These are phyloP conservation scores for Lagodon rhomboides DNA, from an alignment of 2,797 vertebrate genomes.

Conservation along the genomic window DNA sequence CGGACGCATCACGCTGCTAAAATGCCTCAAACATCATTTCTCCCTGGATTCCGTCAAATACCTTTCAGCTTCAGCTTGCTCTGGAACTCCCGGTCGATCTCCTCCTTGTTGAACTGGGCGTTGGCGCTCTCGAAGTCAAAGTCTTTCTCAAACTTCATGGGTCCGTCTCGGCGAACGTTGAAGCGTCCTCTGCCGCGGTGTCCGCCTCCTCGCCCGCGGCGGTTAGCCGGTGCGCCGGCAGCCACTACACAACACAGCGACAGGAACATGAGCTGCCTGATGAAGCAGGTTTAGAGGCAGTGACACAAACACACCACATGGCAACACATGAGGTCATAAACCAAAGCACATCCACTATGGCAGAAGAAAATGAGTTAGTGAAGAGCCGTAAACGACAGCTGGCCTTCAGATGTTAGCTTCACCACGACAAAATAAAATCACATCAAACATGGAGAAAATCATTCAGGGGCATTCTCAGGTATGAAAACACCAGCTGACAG, in stretches of 20 bases:
- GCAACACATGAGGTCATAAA: conserved; percentile 15
- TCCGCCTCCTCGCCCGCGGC: conserved; percentile 91
- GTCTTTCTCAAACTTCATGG: conserved; percentile 98
- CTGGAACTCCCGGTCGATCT: conserved; percentile 97
- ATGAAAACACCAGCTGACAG: conserved; percentile 1
- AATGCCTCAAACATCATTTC: too few species aligned
- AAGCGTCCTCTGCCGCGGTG: conserved; percentile 94
- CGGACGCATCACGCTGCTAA: too few species aligned
- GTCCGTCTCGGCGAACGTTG: conserved; percentile 93
- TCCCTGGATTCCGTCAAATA: conserved; percentile 44
- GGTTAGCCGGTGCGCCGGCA: conserved; percentile 80
- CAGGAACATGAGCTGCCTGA: neutral
- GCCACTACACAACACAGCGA: neutral
- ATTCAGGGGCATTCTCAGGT: conserved; percentile 1
- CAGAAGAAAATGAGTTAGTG: neutral
- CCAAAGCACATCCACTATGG: conserved; percentile 26
- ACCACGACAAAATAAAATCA: conserved; percentile 11
- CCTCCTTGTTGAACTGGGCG: conserved; percentile 98
- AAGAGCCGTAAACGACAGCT: neutral
- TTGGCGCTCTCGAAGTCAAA: conserved; percentile 99
- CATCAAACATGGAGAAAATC: conserved; percentile 44
- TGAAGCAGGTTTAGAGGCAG: too few species aligned
- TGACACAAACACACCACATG: neutral
- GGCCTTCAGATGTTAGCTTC: conserved; percentile 17
- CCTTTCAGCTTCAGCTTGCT: conserved; percentile 98